These are phyloP conservation scores for Agrotis segetum DNA, from an alignment of 2,888 invertebrate genomes.

Conservation along the genomic window DNA sequence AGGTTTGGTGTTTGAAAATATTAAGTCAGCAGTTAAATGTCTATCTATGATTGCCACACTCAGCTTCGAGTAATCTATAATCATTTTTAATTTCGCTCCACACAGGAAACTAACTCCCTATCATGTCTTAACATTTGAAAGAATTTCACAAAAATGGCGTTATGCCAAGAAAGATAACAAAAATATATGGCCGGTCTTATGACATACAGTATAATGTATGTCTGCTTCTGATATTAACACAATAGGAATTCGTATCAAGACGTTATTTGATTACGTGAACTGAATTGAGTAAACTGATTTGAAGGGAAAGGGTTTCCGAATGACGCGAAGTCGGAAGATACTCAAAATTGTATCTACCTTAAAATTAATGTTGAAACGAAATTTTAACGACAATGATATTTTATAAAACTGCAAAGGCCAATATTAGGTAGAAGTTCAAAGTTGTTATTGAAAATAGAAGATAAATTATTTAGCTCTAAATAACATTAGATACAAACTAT, in stretches of 20 bases:
- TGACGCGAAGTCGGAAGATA: not conserved
- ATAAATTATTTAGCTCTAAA: not conserved
- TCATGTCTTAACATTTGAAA: conserved; percentile 53
- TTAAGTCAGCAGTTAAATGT: no score
- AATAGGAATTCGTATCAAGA: conserved; percentile 52
- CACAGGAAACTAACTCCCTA: conserved; percentile 43
- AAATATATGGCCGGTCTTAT: conserved; percentile 51
- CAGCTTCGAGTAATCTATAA: conserved; percentile 29
- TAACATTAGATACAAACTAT: no score
- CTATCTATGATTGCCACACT: not conserved
- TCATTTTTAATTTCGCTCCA: conserved; percentile 41
- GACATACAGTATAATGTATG: conserved; percentile 42
- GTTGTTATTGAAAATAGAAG: not conserved
- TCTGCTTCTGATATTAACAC: conserved; percentile 46
- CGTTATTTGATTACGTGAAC: conserved; percentile 57
- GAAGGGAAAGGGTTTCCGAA: conserved; percentile 13
- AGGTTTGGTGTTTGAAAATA: no score
- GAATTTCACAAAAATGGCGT: conserved; percentile 57
- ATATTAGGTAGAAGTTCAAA: not conserved
- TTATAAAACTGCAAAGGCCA: not conserved
- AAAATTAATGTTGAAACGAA: not conserved
- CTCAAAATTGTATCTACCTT: not conserved
- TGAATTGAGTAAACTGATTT: conserved; percentile 42
- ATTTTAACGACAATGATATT: not conserved
- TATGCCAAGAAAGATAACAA: conserved; percentile 61